Base-by-base conservation (phyloP, 2,113 vertebrate species). In the Propithecus coquereli region DNA sequence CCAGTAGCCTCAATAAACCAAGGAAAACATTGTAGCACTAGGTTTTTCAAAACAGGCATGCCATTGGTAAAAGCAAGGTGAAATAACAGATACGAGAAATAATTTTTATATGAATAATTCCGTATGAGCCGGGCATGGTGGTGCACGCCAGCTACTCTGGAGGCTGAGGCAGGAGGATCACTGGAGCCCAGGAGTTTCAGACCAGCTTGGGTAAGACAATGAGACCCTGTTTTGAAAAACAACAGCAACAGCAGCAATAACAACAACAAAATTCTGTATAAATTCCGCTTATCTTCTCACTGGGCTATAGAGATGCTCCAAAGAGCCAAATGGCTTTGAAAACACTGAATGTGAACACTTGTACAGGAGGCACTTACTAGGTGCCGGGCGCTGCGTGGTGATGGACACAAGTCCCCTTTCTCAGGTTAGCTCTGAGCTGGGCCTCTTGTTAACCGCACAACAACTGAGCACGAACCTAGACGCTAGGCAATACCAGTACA, bases 301-400 rank as follows among this genome's bases (percentile, higher is more conserved):
- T 52, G 91, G 65, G 12, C 27, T 77, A 6, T 5, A 18, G 54
- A 30, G 43, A 81, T 25, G 47, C 17, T 16, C 17, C 32, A 23
- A 90, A 32, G 61, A 54, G 61, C 40, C 25, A 23, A 6, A 17
- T 30, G 18, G 37, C 27, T 63, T 63, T 3, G 20, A 61, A 70
- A 43, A 57, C 13, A 34, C 11, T 57, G 37, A 68, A 9, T 61
- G 59, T 76, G 32, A 77, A 22, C 23, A 2, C 5, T 32, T 18
- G 1, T 37, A 11, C 3, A 0, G 32, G 43, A 25, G 14, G 27
- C 2, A 30, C 20, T n/a, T 40, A 10, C 14, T 17, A 12, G 40
- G 47, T 18, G 34, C 14, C 18, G 11, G 37, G 34, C 4, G 18
- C 61, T 23, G 16, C 8, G 14, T 7, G 10, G 6, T 20, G 5